Evolutionary conservation across 2,113 vertebrate species (phyloP).

Genomic region (Eulemur macaco): DNA sequence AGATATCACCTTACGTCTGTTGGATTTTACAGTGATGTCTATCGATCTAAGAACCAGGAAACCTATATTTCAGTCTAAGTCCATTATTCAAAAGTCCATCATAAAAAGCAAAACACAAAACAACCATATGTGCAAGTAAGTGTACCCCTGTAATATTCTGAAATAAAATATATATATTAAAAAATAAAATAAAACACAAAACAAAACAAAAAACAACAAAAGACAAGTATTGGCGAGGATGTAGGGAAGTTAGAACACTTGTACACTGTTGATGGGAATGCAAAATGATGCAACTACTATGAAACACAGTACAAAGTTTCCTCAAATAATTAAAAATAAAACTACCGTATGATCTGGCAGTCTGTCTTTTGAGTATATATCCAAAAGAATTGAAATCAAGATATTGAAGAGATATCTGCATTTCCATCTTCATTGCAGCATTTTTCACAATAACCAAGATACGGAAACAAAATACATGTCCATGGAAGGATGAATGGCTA

Average conservation of each 20-base stretch:
- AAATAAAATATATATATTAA: no score
- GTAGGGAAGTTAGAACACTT: not conserved
- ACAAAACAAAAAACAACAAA: no score
- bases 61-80: no score
- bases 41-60: no score
- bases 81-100: not conserved
- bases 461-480: not conserved
- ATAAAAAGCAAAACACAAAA: not conserved
- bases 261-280: not conserved
- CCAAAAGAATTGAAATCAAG: not conserved
- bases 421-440: not conserved
- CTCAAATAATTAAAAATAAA: not conserved
- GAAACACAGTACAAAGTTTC: not conserved
- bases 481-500: not conserved
- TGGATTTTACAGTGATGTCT: not conserved
- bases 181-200: not conserved
- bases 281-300: not conserved
- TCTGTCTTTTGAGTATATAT: not conserved
- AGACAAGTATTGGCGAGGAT: not conserved
- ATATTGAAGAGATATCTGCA: not conserved
- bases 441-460: not conserved
- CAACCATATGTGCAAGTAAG: no score
- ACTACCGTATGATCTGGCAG: not conserved
- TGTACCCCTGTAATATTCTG: no score
- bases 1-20: not conserved